phyloP scores from a whole-genome alignment of 2,888 invertebrate genomes.

The Yponomeuta cagnagella region DNA sequence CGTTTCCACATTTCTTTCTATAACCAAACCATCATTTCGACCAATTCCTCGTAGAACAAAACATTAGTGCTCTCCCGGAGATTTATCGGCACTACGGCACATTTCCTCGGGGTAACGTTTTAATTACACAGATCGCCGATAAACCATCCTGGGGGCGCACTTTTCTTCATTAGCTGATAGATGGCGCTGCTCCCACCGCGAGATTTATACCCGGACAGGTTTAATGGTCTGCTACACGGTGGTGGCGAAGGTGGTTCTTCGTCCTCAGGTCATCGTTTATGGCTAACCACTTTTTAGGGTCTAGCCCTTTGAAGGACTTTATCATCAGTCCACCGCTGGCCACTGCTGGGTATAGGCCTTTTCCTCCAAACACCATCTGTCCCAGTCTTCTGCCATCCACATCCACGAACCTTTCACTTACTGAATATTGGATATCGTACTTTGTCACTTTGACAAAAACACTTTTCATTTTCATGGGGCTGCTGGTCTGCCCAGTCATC shows the following conservation, averaged over 20 bases:
- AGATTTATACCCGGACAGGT: slow-evolving; percentile 48
- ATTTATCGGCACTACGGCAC: slow-evolving; percentile 74
- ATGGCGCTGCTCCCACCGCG: slow-evolving; percentile 47
- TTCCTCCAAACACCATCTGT: no score
- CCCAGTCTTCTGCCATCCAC: no score
- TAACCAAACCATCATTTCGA: background rate
- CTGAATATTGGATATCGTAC: no score
- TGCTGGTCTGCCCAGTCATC: no score
- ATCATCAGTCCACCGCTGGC: no score
- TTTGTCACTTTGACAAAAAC: no score
- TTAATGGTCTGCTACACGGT: slow-evolving; percentile 8
- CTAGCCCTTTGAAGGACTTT: no score
- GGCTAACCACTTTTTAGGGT: background rate
- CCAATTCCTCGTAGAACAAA: background rate
- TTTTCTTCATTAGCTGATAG: slow-evolving; percentile 75
- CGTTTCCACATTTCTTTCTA: background rate
- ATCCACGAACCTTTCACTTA: no score
- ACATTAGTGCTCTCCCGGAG: slow-evolving; percentile 26
- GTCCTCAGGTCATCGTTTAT: background rate
- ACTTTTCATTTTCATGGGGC: no score
- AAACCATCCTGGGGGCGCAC: slow-evolving; percentile 72
- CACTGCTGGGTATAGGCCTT: no score
- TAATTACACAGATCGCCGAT: slow-evolving; percentile 75
- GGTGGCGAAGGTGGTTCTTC: background rate
- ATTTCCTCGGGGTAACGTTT: slow-evolving; percentile 75